Base-by-base conservation (phyloP, 2,113 vertebrate genomes). In the Neolamprologus sp. region DNA sequence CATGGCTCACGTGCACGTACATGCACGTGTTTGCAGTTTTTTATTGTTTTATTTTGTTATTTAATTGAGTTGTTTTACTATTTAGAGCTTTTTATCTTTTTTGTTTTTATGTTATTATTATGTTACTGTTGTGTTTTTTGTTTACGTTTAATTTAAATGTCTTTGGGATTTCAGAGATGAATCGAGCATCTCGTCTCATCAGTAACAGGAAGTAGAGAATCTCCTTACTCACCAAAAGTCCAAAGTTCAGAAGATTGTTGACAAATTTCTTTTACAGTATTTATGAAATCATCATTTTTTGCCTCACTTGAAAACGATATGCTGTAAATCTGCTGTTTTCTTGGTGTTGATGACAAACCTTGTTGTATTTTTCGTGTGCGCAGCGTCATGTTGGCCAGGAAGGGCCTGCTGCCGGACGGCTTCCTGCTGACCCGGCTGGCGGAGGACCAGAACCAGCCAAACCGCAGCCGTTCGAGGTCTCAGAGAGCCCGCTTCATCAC, bases 401-500 rank as follows among this genome's bases (percentile, higher is more conserved):
- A 97, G 88, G 97, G 97, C 2, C 90, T 97, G 23, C 88, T 97
- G 16, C 96, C 96, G 0, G 97, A 97, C 6, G 96, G 97, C 17
- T 97, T 96, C 92, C 88, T 97, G 21, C 80, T 97, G 92, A 97
- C 97, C 45, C 96, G 96, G 2, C 89, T 97, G 79, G 96, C 96
- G 0, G 97, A 97, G 87, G 95, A 96, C 80, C 94, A 96, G 35
- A 91, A 94, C 80, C 93, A 95, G 23, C 93, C 92, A 3, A 95
- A 93, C 82, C 95, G 95, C 4, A 94, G 90, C 81, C 94, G 89
- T 1, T 45, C 81, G 49, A 94, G 92, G 49, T 58, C 87, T 5
- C 96, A 96, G 85, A 91, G 94, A 21, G 96, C 97, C 2, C 96
- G 97, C 28, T 97, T 97, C 90, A 96, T 97, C 86, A 95, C 96